phyloP scores from a whole-genome alignment of 2,888 invertebrate genomes.

The Lasioglossum oenotherae region DNA sequence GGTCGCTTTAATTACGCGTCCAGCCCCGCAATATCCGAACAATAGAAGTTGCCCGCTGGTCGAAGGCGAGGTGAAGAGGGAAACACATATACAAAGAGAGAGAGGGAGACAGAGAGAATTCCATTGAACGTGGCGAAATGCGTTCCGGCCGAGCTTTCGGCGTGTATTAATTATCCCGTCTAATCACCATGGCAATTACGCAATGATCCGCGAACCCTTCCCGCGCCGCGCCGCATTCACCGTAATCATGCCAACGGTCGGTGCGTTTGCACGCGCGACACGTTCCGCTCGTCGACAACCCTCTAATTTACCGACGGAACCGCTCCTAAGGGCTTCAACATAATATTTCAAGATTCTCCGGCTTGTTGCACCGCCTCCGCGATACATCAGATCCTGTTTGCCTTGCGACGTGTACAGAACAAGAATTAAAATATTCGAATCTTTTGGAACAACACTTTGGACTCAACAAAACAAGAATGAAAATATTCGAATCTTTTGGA shows the following conservation, averaged over 20 bases:
- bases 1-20: conserved; percentile 10
- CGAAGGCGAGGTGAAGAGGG: conserved; percentile 29
- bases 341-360: background rate
- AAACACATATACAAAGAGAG: background rate
- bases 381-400: background rate
- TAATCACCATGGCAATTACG: conserved; percentile 62
- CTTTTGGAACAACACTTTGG: no score
- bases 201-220: conserved; percentile 36
- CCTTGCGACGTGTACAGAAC: background rate
- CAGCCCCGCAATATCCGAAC: background rate
- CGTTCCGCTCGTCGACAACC: background rate
- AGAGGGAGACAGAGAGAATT: background rate
- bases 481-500: fast-evolving
- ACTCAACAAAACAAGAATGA: no score
- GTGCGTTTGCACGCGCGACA: background rate
- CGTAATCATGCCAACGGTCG: conserved; percentile 27
- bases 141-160: conserved; percentile 33
- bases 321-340: background rate
- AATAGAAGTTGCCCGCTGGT: conserved; percentile 22
- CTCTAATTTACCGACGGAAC: background rate
- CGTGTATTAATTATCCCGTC: conserved; percentile 63
- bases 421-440: no score
- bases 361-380: background rate
- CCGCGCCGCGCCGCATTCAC: conserved; percentile 27
- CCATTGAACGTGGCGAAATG: conserved; percentile 25